Percentiles rank a stretch among this genome's conserved stretches.
These are phyloP conservation scores for Cynopterus sphinx DNA, from an alignment of 2,797 vertebrate species.

Conservation along the genomic window DNA sequence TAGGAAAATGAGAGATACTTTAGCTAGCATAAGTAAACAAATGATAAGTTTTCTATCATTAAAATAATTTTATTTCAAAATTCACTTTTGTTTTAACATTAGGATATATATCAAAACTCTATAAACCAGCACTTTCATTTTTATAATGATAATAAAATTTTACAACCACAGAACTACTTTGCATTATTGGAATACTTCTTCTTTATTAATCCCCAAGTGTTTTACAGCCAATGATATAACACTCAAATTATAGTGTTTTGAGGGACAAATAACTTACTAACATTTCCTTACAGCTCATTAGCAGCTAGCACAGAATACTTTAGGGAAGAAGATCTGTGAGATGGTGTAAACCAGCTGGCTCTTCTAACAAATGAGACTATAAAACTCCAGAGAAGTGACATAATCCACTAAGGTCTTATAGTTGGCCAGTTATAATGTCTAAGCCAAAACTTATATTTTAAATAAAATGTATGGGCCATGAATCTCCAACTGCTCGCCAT, in stretches of 20 bases:
- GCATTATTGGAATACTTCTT: conserved; percentile 35
- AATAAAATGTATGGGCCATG: background rate
- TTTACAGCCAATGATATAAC: conserved; percentile 27
- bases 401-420: background rate
- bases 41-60: conserved; percentile 33
- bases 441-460: background rate
- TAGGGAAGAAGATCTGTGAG: background rate
- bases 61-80: conserved; percentile 61
- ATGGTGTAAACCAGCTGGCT: background rate
- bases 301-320: background rate
- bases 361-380: background rate
- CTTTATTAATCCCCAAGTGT: conserved; percentile 36
- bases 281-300: conserved; percentile 4
- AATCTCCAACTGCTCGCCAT: background rate
- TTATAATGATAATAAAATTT: conserved; percentile 64
- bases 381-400: background rate
- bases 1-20: background rate
- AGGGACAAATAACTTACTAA: conserved; percentile 45
- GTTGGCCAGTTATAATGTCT: background rate
- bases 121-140: conserved; percentile 59
- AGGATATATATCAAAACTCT: conserved; percentile 54
- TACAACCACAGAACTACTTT: conserved; percentile 45
- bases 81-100: conserved; percentile 41
- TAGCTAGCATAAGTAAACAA: conserved; percentile 33
- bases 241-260: conserved; percentile 42